A percentile compares a stretch with the other conserved stretches of the same genome.
Evolutionary conservation across 2,113 vertebrate species (phyloP).

Genomic region (Henicopernis longicauda): DNA sequence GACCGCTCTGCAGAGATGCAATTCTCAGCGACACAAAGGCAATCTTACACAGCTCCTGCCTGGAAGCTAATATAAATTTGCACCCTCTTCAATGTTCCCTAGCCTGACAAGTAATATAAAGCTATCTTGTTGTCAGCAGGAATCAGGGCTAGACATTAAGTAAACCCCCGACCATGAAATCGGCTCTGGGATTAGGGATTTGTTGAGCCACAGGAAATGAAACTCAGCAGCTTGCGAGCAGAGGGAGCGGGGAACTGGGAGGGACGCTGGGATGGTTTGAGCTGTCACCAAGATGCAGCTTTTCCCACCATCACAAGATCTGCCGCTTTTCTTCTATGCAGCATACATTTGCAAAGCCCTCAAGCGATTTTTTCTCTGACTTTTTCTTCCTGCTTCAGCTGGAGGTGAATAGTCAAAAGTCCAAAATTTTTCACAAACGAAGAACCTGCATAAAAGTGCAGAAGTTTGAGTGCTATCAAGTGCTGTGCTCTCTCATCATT

Average conservation of each 20-base stretch:
- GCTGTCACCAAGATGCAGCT: background rate
- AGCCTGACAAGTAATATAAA: background rate
- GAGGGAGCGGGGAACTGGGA: background rate
- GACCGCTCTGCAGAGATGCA: background rate
- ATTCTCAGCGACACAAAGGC: background rate
- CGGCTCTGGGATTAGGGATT: background rate
- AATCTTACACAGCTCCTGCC: background rate
- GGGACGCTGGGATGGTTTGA: background rate
- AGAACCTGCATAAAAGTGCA: background rate
- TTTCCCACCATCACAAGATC: background rate
- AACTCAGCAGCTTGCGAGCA: background rate
- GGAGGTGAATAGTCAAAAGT: background rate
- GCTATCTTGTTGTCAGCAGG: background rate
- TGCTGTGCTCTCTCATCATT: background rate
- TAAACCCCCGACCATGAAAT: background rate
- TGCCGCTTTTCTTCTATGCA: background rate
- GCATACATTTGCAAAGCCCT: background rate
- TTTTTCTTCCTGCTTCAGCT: background rate
- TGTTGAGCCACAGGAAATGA: background rate
- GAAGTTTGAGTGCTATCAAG: background rate
- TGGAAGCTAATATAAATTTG: background rate
- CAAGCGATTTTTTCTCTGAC: background rate
- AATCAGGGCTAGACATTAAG: background rate
- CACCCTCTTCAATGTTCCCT: background rate
- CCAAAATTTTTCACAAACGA: background rate